A percentile compares a stretch with the other conserved stretches of the same genome.
These are phyloP conservation scores for Mobula birostris DNA, from an alignment of 2,113 vertebrate genomes.

Conservation along the genomic window DNA sequence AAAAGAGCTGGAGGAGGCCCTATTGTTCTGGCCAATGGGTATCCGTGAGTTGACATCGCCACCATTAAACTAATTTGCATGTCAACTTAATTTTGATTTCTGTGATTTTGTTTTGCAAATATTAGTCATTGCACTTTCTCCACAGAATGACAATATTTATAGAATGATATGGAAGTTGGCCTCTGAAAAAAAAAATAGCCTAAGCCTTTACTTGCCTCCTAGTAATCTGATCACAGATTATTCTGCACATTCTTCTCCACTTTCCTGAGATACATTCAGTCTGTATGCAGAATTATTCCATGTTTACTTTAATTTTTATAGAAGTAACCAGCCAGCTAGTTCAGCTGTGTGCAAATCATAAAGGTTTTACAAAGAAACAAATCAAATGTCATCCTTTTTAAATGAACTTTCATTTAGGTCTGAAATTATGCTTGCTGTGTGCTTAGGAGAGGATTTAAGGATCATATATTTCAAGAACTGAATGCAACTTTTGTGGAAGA, in stretches of 20 bases:
- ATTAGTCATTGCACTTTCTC: background rate
- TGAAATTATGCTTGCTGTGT: background rate
- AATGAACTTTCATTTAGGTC: background rate
- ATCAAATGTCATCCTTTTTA: background rate
- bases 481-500: background rate
- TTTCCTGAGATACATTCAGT: background rate
- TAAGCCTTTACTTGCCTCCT: background rate
- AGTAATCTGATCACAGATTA: background rate
- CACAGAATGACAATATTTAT: background rate
- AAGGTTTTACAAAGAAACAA: conserved; percentile 20
- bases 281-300: background rate
- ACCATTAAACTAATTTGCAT: background rate
- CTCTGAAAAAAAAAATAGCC: background rate
- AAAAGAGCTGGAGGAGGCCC: background rate
- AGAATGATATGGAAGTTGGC: background rate
- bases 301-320: background rate
- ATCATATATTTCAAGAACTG: background rate
- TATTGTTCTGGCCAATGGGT: background rate
- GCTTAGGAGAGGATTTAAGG: background rate
- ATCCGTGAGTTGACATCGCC: background rate
- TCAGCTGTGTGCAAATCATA: background rate
- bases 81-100: background rate
- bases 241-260: background rate
- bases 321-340: background rate
- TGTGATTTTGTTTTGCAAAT: background rate